phyloP scores from a whole-genome alignment of 2,113 vertebrate genomes.

The Phrynosoma blainvillii region DNA sequence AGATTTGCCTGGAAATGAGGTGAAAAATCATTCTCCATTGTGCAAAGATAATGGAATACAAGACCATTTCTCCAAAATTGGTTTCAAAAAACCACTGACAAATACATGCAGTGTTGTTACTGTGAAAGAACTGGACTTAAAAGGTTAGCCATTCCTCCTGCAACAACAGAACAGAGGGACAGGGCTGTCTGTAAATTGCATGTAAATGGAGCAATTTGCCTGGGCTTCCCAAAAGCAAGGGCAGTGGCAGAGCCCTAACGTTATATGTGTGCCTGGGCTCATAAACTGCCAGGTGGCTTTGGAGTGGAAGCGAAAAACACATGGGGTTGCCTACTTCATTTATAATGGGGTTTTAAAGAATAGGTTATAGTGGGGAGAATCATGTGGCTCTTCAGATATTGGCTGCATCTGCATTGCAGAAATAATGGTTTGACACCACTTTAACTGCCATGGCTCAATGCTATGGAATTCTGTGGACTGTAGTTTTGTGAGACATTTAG shows the following conservation, averaged over 20 bases:
- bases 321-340: background rate
- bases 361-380: no score
- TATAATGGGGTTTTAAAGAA: no score
- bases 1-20: conserved; percentile 21
- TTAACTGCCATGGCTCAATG: no score
- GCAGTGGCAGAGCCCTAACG: background rate
- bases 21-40: conserved; percentile 29
- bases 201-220: background rate
- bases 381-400: no score
- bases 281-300: background rate
- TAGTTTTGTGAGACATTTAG: no score
- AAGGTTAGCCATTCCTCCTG: background rate
- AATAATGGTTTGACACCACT: no score
- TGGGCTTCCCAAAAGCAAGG: background rate
- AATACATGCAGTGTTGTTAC: background rate
- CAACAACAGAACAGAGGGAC: background rate
- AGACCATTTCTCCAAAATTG: conserved; percentile 53
- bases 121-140: background rate
- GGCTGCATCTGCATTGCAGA: no score
- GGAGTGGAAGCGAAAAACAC: background rate
- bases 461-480: no score
- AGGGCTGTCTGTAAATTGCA: background rate
- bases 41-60: conserved; percentile 38
- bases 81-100: conserved; percentile 14
- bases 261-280: background rate